A percentile compares a stretch with the other conserved stretches of the same genome.
These are phyloP conservation scores for Acrobasis suavella DNA, from an alignment of 2,888 invertebrate genomes.

Conservation along the genomic window DNA sequence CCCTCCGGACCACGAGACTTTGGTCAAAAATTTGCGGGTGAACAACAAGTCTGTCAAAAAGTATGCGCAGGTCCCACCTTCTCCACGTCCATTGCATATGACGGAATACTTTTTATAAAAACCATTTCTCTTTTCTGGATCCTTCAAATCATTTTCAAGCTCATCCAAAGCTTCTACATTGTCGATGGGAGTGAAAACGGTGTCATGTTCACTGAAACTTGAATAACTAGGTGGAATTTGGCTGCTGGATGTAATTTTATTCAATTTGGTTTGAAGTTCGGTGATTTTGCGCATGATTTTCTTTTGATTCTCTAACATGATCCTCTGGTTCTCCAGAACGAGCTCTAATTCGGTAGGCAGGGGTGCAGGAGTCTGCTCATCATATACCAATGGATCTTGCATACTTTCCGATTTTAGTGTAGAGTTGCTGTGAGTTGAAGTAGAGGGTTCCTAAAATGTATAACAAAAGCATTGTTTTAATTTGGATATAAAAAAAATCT, in stretches of 20 bases:
- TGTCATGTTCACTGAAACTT: background rate
- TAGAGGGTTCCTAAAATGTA: background rate
- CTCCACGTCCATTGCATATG: background rate
- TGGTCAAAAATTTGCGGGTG: constrained; percentile 1
- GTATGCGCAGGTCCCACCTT: background rate
- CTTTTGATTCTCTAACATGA: background rate
- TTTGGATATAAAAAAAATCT: no score
- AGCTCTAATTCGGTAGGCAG: background rate
- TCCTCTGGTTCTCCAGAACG: background rate
- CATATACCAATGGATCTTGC: background rate
- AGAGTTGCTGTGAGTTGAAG: background rate
- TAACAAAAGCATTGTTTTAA: no score
- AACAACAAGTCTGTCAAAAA: background rate
- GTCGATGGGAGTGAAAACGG: background rate
- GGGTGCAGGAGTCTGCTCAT: background rate
- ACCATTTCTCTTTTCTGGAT: background rate
- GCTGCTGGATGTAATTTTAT: background rate
- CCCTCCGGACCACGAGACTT: background rate
- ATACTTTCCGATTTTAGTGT: background rate
- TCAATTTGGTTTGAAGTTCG: background rate
- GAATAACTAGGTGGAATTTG: background rate
- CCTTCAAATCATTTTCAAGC: background rate
- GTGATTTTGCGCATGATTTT: background rate
- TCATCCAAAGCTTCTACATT: background rate
- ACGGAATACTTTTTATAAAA: background rate